Evolutionary conservation across 2,797 vertebrate genomes (phyloP).

Genomic region (Coranthus polyacanthus): DNA sequence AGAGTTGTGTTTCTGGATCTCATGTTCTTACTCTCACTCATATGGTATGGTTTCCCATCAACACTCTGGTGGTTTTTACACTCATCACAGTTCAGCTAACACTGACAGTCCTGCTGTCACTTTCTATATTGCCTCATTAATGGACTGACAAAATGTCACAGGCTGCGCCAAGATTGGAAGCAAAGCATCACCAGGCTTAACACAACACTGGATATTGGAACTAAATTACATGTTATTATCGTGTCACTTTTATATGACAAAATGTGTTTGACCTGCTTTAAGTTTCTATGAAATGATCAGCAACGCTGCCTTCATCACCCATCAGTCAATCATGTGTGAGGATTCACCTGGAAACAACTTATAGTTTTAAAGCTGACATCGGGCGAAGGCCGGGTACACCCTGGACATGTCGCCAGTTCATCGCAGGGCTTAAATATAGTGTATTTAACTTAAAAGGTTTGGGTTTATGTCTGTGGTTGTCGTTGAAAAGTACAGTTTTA

Average conservation of each 20-base stretch:
- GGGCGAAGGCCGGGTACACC: too few species aligned
- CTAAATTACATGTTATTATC: slow-evolving; percentile 21
- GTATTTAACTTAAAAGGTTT: too few species aligned
- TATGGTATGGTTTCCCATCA: background rate
- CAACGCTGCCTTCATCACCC: too few species aligned
- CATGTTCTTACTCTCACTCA: slow-evolving; percentile 9
- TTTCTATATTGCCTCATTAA: slow-evolving; percentile 51
- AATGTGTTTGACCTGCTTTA: background rate
- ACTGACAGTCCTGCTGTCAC: slow-evolving; percentile 38
- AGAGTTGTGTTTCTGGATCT: background rate
- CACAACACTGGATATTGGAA: slow-evolving; percentile 3
- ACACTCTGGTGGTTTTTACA: slow-evolving; percentile 14
- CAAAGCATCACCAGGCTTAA: slow-evolving; percentile 20
- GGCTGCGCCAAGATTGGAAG: slow-evolving; percentile 28
- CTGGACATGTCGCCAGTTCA: too few species aligned
- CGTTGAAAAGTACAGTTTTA: too few species aligned
- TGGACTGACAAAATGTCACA: slow-evolving; percentile 53
- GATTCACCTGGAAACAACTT: too few species aligned
- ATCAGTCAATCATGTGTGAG: too few species aligned
- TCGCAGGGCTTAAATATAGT: too few species aligned
- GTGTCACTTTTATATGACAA: slow-evolving; percentile 10
- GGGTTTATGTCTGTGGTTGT: too few species aligned
- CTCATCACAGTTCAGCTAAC: slow-evolving; percentile 26
- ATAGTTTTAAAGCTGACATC: too few species aligned
- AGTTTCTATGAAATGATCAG: background rate